Conservation (phyloP, 2,888 invertebrate species). For the Diarsia mendica region DNA sequence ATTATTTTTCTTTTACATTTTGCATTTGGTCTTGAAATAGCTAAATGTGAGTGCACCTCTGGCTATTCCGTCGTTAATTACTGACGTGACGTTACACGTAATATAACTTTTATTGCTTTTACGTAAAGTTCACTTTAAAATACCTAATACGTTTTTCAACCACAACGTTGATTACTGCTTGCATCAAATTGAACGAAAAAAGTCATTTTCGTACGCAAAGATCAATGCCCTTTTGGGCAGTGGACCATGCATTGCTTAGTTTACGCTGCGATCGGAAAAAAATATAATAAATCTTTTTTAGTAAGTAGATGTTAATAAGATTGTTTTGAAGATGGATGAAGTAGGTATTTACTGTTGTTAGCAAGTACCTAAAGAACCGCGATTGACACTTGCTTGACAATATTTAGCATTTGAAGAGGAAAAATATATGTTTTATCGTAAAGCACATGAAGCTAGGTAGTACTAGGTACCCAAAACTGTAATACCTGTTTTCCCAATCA, state of each 20-base stretch:
- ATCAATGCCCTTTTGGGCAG: slow-evolving; percentile 7
- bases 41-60: background rate
- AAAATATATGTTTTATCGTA: no score
- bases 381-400: no score
- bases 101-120: background rate
- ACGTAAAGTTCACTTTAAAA: background rate
- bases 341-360: background rate
- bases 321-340: background rate
- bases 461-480: no score
- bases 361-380: background rate
- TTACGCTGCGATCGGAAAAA: background rate
- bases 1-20: background rate
- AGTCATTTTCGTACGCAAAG: background rate
- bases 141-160: background rate
- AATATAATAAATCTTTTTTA: background rate
- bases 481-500: no score
- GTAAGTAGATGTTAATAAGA: background rate
- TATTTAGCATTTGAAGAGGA: no score
- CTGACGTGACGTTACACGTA: background rate
- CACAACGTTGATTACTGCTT: no score
- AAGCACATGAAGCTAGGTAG: no score
- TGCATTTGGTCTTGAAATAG: background rate
- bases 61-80: background rate
- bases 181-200: background rate
- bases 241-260: slow-evolving; percentile 21